Evolutionary conservation across 2,888 invertebrate species (phyloP).

Genomic region (Eretmocerus hayati): DNA sequence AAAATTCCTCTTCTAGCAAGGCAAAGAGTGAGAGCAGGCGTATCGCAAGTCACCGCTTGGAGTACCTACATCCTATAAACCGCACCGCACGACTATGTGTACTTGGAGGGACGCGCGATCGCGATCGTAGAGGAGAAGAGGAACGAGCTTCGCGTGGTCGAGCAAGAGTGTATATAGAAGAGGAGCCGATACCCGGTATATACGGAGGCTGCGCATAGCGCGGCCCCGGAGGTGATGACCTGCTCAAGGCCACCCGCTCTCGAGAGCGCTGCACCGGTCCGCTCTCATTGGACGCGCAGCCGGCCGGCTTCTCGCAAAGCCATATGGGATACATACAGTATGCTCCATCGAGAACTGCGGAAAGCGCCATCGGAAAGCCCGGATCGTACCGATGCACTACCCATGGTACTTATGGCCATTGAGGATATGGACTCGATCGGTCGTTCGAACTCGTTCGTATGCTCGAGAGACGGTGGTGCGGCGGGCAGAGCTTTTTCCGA

Average conservation of each 20-base stretch:
- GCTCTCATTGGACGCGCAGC: neutral
- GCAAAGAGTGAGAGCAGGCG: neutral
- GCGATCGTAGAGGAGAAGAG: conserved; percentile 11
- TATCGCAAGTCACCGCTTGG: conserved; percentile 8
- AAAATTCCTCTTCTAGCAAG: too few species aligned
- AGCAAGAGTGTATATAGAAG: conserved; percentile 40
- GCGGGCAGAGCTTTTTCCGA: too few species aligned
- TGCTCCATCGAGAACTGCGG: too few species aligned
- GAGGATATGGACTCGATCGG: too few species aligned
- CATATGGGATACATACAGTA: too few species aligned
- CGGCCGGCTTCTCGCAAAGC: neutral
- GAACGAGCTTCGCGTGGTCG: conserved; percentile 25
- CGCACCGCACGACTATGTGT: conserved; percentile 7
- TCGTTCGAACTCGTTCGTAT: too few species aligned
- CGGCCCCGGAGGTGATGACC: conserved; percentile 43
- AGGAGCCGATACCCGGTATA: conserved; percentile 35
- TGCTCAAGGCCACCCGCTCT: conserved; percentile 47
- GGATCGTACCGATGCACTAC: too few species aligned
- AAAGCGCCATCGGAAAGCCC: too few species aligned
- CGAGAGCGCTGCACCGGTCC: conserved; percentile 10
- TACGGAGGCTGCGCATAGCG: conserved; percentile 7
- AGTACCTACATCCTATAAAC: conserved; percentile 10
- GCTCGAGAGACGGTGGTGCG: too few species aligned
- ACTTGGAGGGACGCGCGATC: conserved; percentile 5
- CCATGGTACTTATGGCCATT: too few species aligned